Base-by-base conservation (phyloP, 2,888 invertebrate species). In the Leucoptera coffeella region DNA sequence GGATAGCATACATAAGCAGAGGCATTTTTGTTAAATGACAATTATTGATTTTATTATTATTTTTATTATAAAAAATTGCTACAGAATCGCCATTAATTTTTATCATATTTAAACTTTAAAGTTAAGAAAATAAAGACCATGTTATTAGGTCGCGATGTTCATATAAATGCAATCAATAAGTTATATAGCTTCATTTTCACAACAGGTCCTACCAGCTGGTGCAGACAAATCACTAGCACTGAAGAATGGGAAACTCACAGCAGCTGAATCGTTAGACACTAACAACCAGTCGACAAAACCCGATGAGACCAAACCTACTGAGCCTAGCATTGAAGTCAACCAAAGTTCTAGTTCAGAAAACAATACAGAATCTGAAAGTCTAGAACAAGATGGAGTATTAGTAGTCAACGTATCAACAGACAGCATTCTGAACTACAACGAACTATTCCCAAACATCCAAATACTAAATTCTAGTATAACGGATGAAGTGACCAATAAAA, bases 401-500 rank as follows among this genome's bases (percentile, higher is more conserved):
- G 59, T 69, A 6, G 69, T 72, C 1, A 72, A 69, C 28, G 47
- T 67, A 32, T 71, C 69, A 12, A 55, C 52, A 3, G 61, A 64
- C 28, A 72, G 62, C 32, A 62, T 72, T 30, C 41, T 71, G 17
- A 67, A 69, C 43, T 47, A 62, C 32, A 65, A 67, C 26, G 71
- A 72, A 33, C 40, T 67, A 23, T 65, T 60, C 32, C 56, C 61
- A 20, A 51, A 50, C 30, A 55, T 69, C 25, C 56, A 58, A 41
- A 40, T 64, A 34, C 40, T 60, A 24, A 59, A 72, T 40, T 51
- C 58, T 4, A 58, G 50, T 25, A 65, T 59, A 51, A 54, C 54
- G 38, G 69, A 73, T 33, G 73, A 74, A 38, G 57, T 61, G 2
- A 61, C 62, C 4, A 69, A 71, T 30, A 74, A 74, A 43, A 71